phyloP scores from a whole-genome alignment of 2,888 invertebrate species.

The Hylaea fasciaria region DNA sequence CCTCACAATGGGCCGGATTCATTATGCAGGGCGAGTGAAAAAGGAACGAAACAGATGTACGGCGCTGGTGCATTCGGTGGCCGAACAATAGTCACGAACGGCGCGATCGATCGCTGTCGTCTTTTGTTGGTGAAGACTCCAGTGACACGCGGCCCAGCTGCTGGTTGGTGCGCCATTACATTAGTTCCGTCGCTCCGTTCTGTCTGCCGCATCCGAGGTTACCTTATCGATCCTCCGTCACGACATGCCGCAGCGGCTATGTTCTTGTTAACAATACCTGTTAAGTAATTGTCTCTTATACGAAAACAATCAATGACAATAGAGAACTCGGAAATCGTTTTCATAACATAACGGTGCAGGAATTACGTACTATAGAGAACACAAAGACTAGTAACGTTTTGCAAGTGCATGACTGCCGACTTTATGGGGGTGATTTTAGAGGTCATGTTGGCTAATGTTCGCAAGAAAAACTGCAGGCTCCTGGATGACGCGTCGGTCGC shows the following conservation, averaged over 20 bases:
- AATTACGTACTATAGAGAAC: constrained; percentile 53
- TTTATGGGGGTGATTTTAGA: constrained; percentile 45
- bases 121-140: constrained; percentile 67
- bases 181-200: constrained; percentile 47
- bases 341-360: constrained; percentile 72
- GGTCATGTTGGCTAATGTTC: constrained; percentile 49
- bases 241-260: constrained; percentile 25
- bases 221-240: constrained; percentile 28
- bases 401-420: constrained; percentile 23
- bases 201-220: constrained; percentile 31
- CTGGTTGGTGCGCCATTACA: constrained; percentile 61
- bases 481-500: constrained; percentile 69
- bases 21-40: constrained; percentile 79
- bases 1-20: constrained; percentile 79
- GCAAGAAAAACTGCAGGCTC: constrained; percentile 55
- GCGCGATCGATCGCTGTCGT: constrained; percentile 73
- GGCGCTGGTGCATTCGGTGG: constrained; percentile 71
- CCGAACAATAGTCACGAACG: constrained; percentile 80
- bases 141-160: constrained; percentile 54
- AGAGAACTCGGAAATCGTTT: constrained; percentile 68
- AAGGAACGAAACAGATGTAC: constrained; percentile 83
- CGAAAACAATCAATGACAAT: constrained; percentile 54
- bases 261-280: constrained; percentile 30
- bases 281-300: constrained; percentile 42
- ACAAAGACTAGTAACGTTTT: constrained; percentile 50